These are phyloP conservation scores for Marisa cornuarietis DNA, from an alignment of 1,140 invertebrate species.

Conservation along the genomic window DNA sequence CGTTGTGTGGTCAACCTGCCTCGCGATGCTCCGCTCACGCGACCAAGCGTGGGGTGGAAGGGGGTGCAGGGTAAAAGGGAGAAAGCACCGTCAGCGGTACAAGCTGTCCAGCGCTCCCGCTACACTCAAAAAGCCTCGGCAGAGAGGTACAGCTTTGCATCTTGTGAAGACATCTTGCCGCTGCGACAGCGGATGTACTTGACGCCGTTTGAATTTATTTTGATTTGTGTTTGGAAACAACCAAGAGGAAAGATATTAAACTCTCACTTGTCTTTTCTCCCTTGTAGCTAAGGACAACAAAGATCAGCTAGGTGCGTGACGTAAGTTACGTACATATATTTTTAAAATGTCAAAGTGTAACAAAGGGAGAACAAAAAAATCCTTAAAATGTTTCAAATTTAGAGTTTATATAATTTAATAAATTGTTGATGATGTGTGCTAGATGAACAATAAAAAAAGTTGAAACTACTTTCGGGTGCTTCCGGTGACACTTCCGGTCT, in stretches of 20 bases:
- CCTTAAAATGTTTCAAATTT: background rate
- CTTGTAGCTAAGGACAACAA: constrained; percentile 58
- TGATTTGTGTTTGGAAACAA: constrained; percentile 28
- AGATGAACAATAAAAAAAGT: background rate
- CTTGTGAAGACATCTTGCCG: constrained; percentile 63
- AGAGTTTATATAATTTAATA: background rate
- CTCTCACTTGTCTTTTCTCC: background rate
- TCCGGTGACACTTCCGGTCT: too few relatives aligned
- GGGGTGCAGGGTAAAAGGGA: too few relatives aligned
- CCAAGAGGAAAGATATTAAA: constrained; percentile 6
- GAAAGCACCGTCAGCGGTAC: too few relatives aligned
- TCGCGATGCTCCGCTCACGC: too few relatives aligned
- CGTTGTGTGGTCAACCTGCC: too few relatives aligned
- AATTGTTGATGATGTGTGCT: background rate
- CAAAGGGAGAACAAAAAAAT: background rate
- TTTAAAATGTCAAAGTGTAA: too few relatives aligned
- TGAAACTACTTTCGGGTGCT: background rate
- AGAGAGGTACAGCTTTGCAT: constrained; percentile 64
- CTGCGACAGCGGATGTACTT: constrained; percentile 55
- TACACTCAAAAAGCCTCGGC: constrained; percentile 66
- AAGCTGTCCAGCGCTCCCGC: too few relatives aligned
- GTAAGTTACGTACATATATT: constrained; percentile 1
- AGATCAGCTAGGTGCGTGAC: constrained; percentile 22
- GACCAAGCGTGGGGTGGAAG: too few relatives aligned
- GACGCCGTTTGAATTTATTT: constrained; percentile 45